phyloP scores from a whole-genome alignment of 2,888 invertebrate genomes.

The Drosophila pullipes region DNA sequence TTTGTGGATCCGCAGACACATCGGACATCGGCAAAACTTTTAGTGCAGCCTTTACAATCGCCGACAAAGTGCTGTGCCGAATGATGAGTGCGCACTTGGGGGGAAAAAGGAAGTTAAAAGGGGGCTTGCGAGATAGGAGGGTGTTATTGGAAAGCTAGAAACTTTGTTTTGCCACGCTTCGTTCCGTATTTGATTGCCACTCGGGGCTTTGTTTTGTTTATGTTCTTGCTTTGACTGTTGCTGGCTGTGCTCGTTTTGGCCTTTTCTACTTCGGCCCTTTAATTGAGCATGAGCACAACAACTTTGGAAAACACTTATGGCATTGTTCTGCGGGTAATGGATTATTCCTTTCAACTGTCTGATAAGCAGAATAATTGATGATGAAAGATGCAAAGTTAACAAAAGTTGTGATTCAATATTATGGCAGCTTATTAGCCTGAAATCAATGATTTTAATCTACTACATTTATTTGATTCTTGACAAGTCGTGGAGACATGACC shows the following conservation, averaged over 20 bases:
- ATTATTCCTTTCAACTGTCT: background rate
- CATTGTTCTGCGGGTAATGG: constrained; percentile 7
- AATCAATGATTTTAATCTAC: background rate
- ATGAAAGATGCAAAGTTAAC: background rate
- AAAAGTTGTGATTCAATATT: background rate
- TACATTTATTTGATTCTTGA: background rate
- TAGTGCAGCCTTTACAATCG: constrained; percentile 14
- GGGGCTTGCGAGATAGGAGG: background rate
- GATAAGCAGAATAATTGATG: background rate
- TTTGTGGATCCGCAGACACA: constrained; percentile 16
- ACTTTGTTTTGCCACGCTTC: constrained; percentile 40
- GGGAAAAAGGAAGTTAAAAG: background rate
- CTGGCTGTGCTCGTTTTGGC: constrained; percentile 5
- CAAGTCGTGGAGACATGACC: background rate
- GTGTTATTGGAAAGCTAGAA: constrained; percentile 9
- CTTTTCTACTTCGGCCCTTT: constrained; percentile 11
- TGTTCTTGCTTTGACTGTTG: constrained; percentile 16
- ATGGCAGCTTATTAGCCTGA: background rate
- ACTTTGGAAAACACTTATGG: constrained; percentile 44
- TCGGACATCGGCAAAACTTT: constrained; percentile 23
- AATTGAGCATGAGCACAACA: constrained; percentile 33
- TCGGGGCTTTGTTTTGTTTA: constrained; percentile 39
- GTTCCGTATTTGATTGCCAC: constrained; percentile 44
- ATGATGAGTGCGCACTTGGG: background rate
- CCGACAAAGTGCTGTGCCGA: constrained; percentile 30